Base-by-base conservation (phyloP, 2,113 vertebrate species). In the Stictonetta naevosa region DNA sequence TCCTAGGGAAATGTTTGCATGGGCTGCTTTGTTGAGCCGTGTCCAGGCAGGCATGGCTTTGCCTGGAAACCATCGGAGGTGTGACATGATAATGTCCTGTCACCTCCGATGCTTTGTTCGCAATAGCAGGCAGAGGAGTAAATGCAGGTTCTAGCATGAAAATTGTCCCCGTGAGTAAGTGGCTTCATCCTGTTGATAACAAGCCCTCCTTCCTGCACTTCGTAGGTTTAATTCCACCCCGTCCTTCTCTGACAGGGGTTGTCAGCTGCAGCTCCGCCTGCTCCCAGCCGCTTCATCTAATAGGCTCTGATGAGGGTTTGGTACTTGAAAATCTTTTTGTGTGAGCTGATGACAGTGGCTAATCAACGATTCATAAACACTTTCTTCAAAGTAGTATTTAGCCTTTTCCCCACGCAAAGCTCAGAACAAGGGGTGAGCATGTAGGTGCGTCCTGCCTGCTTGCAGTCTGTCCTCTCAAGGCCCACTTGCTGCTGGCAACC, bases 281-380 rank as follows among this genome's bases (percentile, higher is more conserved):
- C 78, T 88, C 48, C 60, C 48, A 56, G 1, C 33, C 58, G 31
- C 60, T 87, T 93, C 62, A 53, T 48, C 60, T 93, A 90, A 88
- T 63, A 8, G 73, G 59, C 79, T 86, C 46, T 71, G 69, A 67
- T 86, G 76, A 88, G 34, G 44, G 52, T 38, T 92, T 91, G 73
- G 33, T 79, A 34, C 69, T 79, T 87, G 74, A 67, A 82, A 92
- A 68, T 38, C 58, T 88, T 92, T 88, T 60, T 91, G 42, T 86
- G 40, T n/a, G 68, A 64, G 60, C 60, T 75, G 63, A 46, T 74
- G 60, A 34, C 68, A 60, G 68, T 67, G 73, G 73, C 68, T 93
- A 67, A 91, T 93, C 89, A 86, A 82, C 86, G 68, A 90, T 64
- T 89, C 77, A 86, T 67, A 86, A 95, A 72, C 38, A 12, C 5